phyloP scores from a whole-genome alignment of 2,113 vertebrate genomes.

The Callipepla squamata region DNA sequence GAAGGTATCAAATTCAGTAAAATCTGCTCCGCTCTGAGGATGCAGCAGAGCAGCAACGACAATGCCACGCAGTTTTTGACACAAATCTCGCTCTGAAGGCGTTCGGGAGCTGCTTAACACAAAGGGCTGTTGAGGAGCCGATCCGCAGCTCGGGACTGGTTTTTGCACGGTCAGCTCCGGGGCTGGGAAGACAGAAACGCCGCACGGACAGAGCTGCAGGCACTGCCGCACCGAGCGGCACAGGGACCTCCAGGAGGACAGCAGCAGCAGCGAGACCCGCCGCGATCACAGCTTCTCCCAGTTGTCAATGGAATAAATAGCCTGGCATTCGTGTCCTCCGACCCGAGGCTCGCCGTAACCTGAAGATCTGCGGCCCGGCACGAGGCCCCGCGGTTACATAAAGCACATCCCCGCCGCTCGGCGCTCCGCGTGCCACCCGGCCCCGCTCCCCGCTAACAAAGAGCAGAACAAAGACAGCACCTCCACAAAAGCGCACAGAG shows the following conservation, averaged over 20 bases:
- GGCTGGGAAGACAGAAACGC: not conserved
- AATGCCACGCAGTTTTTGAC: not conserved
- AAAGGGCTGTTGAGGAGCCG: not conserved
- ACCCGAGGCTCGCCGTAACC: not conserved
- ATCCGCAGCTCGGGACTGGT: not conserved
- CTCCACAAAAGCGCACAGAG: not conserved
- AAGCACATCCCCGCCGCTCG: not conserved
- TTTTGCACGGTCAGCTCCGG: not conserved
- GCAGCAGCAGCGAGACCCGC: not conserved
- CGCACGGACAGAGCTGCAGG: not conserved
- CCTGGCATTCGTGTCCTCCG: not conserved
- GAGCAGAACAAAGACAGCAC: not conserved
- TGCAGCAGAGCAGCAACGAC: not conserved
- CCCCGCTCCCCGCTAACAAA: not conserved
- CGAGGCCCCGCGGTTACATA: not conserved
- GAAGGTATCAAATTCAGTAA: not conserved
- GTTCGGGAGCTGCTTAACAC: not conserved
- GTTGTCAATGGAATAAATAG: not conserved
- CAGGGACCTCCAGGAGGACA: not conserved
- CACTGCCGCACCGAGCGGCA: not conserved
- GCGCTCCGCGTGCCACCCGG: fast-evolving
- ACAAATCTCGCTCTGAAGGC: not conserved
- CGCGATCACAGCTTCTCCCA: not conserved
- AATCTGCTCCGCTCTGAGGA: not conserved
- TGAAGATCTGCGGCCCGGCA: not conserved